Base-by-base conservation (phyloP, 2,888 invertebrate genomes). In the Hypomecis punctinalis region DNA sequence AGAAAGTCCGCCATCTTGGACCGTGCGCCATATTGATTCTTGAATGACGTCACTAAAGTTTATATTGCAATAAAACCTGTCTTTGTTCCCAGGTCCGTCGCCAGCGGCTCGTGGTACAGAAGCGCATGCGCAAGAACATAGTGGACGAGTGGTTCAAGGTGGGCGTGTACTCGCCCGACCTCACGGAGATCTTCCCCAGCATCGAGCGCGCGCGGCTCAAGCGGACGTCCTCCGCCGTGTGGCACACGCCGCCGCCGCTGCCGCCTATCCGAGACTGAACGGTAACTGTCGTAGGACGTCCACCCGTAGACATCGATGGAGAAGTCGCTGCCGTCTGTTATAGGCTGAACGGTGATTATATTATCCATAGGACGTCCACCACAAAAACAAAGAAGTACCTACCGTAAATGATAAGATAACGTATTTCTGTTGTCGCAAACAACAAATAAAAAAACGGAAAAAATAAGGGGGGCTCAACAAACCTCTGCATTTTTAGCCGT, bases 161-260 rank as follows among this genome's bases (percentile, higher is more conserved):
- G 67, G 92, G 94, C 67, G 93, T 93, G 61, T 94, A 94, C 82
- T 94, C 94, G 3, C 95, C 95, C 0, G 95, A 96, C 92, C 90
- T 97, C 66, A 86, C 93, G 61, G 94, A 94, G 67, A 94, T 97
- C 53, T 97, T 97, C 91, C 94, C 95, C 43, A 86, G 89, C 67
- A 95, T 96, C 70, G 95, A 95, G 83, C 94, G 94, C 54, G 90
- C 89, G 52, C 91, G 94, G 46, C 89, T 96, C 75, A 95, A 95
- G 82, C 93, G 96, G 47, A 96, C 96, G 45, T 96, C 96, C 0
- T 96, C 96, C 76, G 96, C 96, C 47, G 93, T 95, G 59, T 97
- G 97, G 97, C 94, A 95, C 71, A 95, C 95, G 8, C 96, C 96
- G 51, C 96, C 96, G 0, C 65, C 64, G 0, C 95, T 94, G 79